These are phyloP conservation scores for Mythimna loreyi DNA, from an alignment of 2,888 invertebrate species.

Conservation along the genomic window DNA sequence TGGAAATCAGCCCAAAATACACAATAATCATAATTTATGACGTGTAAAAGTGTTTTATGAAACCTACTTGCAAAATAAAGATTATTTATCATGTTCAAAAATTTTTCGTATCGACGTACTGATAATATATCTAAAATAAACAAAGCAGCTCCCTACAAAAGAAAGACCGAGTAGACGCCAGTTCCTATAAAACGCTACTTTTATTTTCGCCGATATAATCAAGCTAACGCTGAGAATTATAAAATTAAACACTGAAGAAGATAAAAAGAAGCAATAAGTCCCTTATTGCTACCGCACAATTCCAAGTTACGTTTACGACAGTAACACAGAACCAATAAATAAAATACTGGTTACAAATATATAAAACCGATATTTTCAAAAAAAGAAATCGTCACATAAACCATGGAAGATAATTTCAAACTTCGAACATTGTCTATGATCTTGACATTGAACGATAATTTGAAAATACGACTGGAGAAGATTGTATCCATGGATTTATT, in stretches of 20 bases:
- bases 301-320: constrained; percentile 22
- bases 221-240: constrained; percentile 1
- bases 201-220: background rate
- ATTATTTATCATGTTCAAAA: too few relatives aligned
- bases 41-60: too few relatives aligned
- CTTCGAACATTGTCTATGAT: constrained; percentile 17
- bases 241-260: constrained; percentile 27
- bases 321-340: constrained; percentile 17
- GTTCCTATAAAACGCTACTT: background rate
- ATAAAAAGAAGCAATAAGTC: constrained; percentile 27
- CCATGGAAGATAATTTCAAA: constrained; percentile 10
- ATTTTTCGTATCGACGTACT: background rate
- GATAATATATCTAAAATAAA: background rate
- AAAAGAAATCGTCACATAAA: constrained; percentile 1
- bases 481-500: background rate
- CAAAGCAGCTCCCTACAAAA: background rate
- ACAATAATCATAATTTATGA: too few relatives aligned
- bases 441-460: constrained; percentile 22
- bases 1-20: too few relatives aligned
- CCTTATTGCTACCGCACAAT: constrained; percentile 14
- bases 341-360: constrained; percentile 11
- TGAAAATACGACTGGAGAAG: background rate
- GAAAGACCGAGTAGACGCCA: too few relatives aligned
- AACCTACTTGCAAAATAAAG: too few relatives aligned
- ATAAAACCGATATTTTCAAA: constrained; percentile 26